Evolutionary conservation across 1,140 invertebrate species (phyloP), one percentile per base, ranked within the genome.

Genomic region (Heliconius melpomene): DNA sequence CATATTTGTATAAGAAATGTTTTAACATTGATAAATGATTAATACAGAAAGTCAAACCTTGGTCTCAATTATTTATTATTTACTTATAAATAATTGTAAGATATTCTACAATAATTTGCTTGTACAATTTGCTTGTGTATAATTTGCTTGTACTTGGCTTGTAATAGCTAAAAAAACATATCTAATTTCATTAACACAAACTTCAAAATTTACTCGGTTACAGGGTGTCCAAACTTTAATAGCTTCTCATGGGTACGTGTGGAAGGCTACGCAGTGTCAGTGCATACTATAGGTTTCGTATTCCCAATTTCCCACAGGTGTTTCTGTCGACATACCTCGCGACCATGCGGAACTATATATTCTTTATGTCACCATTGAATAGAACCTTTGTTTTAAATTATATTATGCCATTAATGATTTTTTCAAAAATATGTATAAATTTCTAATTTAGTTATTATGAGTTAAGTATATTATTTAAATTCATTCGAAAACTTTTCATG

Each of bases 301-400:
- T 71, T 75, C 73, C n/a, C 57, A 23, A 60, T 36, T 57, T 85
- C 83, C 79, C 84, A 85, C 83, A 84, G 84, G 83, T 84, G 79
- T 82, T 70, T 60, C 77, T 77, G 77, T 76, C 79, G 77, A 76
- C 84, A 84, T 85, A 84, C 83, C 79, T 81, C 23, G 74, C 38
- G 78, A 70, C 79, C 79, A 79, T 77, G 79, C 73, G 82, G 72
- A 79, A 78, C 79, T 77, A 32, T 38, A 6, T 16, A 9, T 11
- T 83, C 82, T 70, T 46, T 32, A 79, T 85, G n/a, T 11, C 11
- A 32, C 81, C 32, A 32, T 73, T 29, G 20, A 54, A 60, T 60
- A 26, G 60, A 13, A 13, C 60, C 26, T 66, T 57, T n/a, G 54
- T 11, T 57, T n/a, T 57, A 57, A 57, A 57, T 11, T n/a, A 57